phyloP scores from a whole-genome alignment of 2,888 invertebrate genomes.

The Crocallis elinguaria region DNA sequence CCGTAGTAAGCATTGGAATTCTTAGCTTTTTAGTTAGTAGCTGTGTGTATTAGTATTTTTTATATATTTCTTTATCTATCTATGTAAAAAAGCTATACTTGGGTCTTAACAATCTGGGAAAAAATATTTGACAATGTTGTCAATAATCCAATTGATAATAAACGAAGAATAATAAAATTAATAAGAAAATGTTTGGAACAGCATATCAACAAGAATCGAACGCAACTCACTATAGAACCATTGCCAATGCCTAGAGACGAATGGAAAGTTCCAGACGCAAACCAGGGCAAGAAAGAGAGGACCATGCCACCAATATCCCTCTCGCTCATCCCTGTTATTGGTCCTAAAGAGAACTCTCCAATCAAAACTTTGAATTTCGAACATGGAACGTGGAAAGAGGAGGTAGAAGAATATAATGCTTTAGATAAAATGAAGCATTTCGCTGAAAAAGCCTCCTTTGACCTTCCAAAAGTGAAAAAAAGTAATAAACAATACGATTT shows the following conservation, averaged over 20 bases:
- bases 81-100: constrained; percentile 53
- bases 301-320: constrained; percentile 78
- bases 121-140: constrained; percentile 75
- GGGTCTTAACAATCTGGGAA: constrained; percentile 45
- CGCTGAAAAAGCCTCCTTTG: constrained; percentile 79
- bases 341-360: constrained; percentile 69
- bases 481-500: constrained; percentile 63
- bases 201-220: constrained; percentile 82
- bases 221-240: constrained; percentile 79
- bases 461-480: constrained; percentile 72
- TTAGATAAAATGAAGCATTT: constrained; percentile 82
- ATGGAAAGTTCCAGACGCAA: constrained; percentile 72
- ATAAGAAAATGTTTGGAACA: constrained; percentile 66
- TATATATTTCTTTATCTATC: constrained; percentile 56
- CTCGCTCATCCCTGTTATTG: constrained; percentile 75
- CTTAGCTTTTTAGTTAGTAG: constrained; percentile 72
- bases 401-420: constrained; percentile 75
- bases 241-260: constrained; percentile 67
- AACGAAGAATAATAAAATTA: constrained; percentile 56
- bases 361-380: constrained; percentile 68
- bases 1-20: constrained; percentile 69
- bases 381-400: constrained; percentile 65
- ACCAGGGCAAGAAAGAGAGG: constrained; percentile 57
- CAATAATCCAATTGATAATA: constrained; percentile 82
- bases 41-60: constrained; percentile 65